Evolutionary conservation across 2,888 invertebrate genomes (phyloP).

Genomic region (Lepas anatifera): DNA sequence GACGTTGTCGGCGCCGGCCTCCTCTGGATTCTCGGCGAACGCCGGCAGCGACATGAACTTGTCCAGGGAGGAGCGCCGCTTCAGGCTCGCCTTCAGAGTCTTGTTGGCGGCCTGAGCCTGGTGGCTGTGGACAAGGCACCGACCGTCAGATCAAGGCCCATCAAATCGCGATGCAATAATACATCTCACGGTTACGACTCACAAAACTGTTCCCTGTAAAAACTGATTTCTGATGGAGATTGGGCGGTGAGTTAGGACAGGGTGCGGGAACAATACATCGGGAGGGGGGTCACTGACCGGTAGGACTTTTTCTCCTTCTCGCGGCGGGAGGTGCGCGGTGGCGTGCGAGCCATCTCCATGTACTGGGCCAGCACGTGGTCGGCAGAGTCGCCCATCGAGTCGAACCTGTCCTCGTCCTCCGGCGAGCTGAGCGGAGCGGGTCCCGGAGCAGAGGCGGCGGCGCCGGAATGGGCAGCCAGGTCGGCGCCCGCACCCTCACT

Average conservation of each 20-base stretch:
- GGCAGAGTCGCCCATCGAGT: slow-evolving; percentile 3
- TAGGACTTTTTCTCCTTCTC: slow-evolving; percentile 21
- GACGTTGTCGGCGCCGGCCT: background rate
- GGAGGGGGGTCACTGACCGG: slow-evolving; percentile 15
- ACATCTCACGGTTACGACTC: too few relatives aligned
- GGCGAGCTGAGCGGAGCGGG: background rate
- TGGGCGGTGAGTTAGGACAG: too few relatives aligned
- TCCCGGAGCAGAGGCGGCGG: background rate
- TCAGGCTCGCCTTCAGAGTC: slow-evolving; percentile 18
- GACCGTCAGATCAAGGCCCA: too few relatives aligned
- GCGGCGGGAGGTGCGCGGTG: slow-evolving; percentile 17
- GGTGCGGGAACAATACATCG: background rate
- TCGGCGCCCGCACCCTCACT: background rate
- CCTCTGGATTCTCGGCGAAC: slow-evolving; percentile 16
- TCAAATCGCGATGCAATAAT: too few relatives aligned
- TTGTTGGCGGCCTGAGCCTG: slow-evolving; percentile 22
- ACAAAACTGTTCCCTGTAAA: too few relatives aligned
- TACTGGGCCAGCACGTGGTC: slow-evolving; percentile 12
- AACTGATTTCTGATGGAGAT: too few relatives aligned
- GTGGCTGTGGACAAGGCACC: slow-evolving; percentile 14
- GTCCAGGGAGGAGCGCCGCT: slow-evolving; percentile 17
- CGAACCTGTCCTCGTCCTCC: background rate
- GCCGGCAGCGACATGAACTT: slow-evolving; percentile 21
- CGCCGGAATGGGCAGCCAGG: too few relatives aligned
- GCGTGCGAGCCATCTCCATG: slow-evolving; percentile 16